Evolutionary conservation across 2,797 vertebrate species (phyloP).

Genomic region (Apodemus agrarius): DNA sequence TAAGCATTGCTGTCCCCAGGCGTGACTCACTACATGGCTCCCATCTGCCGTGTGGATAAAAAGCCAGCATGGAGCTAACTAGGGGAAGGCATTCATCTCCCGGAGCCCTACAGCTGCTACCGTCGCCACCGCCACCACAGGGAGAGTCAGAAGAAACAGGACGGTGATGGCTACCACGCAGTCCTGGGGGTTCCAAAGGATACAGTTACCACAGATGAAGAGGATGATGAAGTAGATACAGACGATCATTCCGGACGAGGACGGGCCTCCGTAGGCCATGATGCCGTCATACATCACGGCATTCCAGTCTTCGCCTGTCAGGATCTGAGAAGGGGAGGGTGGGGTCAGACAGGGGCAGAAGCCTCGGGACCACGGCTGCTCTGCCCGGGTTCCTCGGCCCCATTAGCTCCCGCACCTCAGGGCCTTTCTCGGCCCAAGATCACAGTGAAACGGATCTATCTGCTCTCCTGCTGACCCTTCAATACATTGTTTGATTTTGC

Average conservation of each 20-base stretch:
- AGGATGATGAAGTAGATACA: conserved; percentile 99
- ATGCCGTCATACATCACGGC: conserved; percentile 99
- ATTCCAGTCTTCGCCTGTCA: conserved; percentile 99
- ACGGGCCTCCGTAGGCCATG: conserved; percentile 98
- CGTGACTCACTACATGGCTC: fast-evolving
- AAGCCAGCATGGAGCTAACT: background rate
- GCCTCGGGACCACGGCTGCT: background rate
- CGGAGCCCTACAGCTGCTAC: background rate
- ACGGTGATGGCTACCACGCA: background rate
- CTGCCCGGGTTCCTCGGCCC: fast-evolving
- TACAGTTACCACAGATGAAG: conserved; percentile 99
- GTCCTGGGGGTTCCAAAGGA: conserved; percentile 87
- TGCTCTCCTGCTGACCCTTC: background rate
- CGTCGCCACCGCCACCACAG: background rate
- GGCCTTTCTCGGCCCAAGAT: background rate
- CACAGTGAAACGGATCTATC: background rate
- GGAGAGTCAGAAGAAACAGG: background rate
- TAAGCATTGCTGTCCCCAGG: background rate
- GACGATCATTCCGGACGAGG: conserved; percentile 98
- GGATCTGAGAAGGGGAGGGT: conserved; percentile 89
- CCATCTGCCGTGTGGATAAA: background rate
- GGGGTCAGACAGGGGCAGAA: background rate
- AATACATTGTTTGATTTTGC: background rate
- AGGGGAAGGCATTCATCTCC: background rate
- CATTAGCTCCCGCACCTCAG: background rate